These are phyloP conservation scores for Zaprionus ghesquierei DNA, from an alignment of 1,140 invertebrate species.

Conservation along the genomic window DNA sequence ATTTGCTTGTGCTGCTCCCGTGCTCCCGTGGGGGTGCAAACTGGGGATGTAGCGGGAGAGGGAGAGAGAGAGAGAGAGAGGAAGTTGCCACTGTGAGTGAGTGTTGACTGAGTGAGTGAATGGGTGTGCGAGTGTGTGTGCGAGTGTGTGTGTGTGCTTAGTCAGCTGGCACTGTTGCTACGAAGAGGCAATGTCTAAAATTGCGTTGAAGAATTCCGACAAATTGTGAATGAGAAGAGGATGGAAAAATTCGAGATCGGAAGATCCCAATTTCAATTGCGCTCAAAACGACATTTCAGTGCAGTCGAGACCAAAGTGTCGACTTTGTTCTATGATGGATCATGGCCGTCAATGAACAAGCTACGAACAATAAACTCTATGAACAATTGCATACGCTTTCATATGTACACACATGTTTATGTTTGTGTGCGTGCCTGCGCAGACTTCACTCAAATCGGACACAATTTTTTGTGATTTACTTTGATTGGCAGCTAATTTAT, in stretches of 20 bases:
- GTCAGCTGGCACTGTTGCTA: conserved; percentile 1
- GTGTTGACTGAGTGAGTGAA: neutral
- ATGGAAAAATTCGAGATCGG: neutral
- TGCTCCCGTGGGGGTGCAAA: too few species aligned
- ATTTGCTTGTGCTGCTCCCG: too few species aligned
- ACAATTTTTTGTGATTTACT: conserved; percentile 69
- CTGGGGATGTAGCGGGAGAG: too few species aligned
- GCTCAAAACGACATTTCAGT: too few species aligned
- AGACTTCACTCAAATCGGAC: conserved; percentile 71
- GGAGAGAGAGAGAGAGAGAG: too few species aligned
- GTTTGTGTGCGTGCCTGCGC: too few species aligned
- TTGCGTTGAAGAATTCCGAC: neutral
- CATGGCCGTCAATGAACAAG: conserved; percentile 11
- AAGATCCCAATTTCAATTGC: neutral
- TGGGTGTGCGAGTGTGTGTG: neutral
- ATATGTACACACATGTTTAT: too few species aligned
- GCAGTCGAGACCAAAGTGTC: neutral
- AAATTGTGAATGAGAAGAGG: too few species aligned
- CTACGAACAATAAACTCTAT: conserved; percentile 5
- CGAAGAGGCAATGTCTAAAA: neutral
- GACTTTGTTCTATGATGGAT: conserved; percentile 9
- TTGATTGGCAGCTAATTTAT: conserved; percentile 78
- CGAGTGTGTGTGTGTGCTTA: conserved; percentile 1
- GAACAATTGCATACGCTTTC: conserved; percentile 54
- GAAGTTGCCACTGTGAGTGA: neutral